Evolutionary conservation across 2,888 invertebrate genomes (phyloP).

Genomic region (Monopis laevigella): DNA sequence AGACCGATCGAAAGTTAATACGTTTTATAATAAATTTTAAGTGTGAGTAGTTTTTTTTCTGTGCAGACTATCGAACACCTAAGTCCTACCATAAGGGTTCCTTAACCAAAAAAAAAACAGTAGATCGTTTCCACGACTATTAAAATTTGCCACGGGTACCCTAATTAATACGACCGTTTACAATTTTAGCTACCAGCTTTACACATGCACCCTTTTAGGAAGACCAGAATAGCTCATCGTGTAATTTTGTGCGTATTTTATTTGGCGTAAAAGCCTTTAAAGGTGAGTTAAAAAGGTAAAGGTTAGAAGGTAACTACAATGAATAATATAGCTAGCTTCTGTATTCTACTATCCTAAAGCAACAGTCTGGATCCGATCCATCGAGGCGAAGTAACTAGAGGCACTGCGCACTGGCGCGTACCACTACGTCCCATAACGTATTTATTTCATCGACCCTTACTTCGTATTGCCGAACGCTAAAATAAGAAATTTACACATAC

Average conservation of each 20-base stretch:
- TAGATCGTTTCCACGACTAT: too few species aligned
- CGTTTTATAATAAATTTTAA: too few species aligned
- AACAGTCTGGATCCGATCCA: slow-evolving; percentile 12
- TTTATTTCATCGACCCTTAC: slow-evolving; percentile 11
- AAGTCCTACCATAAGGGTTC: too few species aligned
- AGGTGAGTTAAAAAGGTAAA: slow-evolving; percentile 7
- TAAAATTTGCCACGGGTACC: too few species aligned
- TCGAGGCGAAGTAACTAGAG: slow-evolving; percentile 12
- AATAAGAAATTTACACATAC: slow-evolving; percentile 7
- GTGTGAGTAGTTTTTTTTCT: too few species aligned
- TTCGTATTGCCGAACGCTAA: slow-evolving; percentile 9
- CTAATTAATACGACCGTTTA: too few species aligned
- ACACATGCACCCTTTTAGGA: neutral
- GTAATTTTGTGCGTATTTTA: slow-evolving; percentile 6
- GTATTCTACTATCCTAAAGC: slow-evolving; percentile 7
- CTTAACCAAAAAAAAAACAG: too few species aligned
- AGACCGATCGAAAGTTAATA: too few species aligned
- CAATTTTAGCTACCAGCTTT: too few species aligned
- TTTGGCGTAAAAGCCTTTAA: slow-evolving; percentile 4
- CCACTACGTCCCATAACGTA: slow-evolving; percentile 10
- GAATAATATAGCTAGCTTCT: slow-evolving; percentile 6
- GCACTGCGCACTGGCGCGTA: neutral
- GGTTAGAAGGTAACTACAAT: slow-evolving; percentile 5
- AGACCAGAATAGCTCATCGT: slow-evolving; percentile 5
- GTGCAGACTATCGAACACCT: too few species aligned